Evolutionary conservation across 2,113 vertebrate genomes (phyloP), one percentile per base, ranked within the genome.

Genomic region (Sialia sialis): DNA sequence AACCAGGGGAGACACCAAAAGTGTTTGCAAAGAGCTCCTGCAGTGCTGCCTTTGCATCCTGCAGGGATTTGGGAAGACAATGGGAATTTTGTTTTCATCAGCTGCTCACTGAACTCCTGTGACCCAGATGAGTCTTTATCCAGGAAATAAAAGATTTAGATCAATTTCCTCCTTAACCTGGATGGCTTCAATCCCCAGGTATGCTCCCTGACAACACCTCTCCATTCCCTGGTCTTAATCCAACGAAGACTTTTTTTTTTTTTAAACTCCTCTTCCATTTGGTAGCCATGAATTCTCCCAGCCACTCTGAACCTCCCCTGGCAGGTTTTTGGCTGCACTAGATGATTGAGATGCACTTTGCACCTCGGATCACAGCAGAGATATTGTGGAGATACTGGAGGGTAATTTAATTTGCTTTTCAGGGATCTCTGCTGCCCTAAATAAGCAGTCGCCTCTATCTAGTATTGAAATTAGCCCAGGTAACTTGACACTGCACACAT

Each of bases 131-230:
- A 90, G 67, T 85, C 44, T 87, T 94, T 30, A 83, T 73, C 49
- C 87, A 93, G 94, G 94, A 96, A 96, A 95, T 76, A 76, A 85
- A 78, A 93, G 85, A 85, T 90, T 90, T 88, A 90, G 41, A 76
- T 88, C 44, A 22, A 76, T 82, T 94, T 95, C 67, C 87, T 95
- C 62, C 67, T 91, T 93, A 87, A 68, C 75, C 66, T 34, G 58
- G 80, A 91, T 93, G 78, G 70, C 69, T 95, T 89, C 84, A 93
- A 34, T 91, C 82, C 70, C 43, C 49, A 82, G 70, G 74, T 91
- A 91, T 79, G 87, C 66, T 87, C 54, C 41, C 36, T 36, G 75
- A 68, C 85, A 85, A 73, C 67, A 56, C 62, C 85, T 75, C 39
- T 59, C 55, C 48, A 6, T 91, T 81, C 43, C 11, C 62, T 82